Percentiles rank a stretch among this genome's conserved stretches.
Conservation (phyloP, 2,888 invertebrate genomes). For the Idaea straminata region DNA sequence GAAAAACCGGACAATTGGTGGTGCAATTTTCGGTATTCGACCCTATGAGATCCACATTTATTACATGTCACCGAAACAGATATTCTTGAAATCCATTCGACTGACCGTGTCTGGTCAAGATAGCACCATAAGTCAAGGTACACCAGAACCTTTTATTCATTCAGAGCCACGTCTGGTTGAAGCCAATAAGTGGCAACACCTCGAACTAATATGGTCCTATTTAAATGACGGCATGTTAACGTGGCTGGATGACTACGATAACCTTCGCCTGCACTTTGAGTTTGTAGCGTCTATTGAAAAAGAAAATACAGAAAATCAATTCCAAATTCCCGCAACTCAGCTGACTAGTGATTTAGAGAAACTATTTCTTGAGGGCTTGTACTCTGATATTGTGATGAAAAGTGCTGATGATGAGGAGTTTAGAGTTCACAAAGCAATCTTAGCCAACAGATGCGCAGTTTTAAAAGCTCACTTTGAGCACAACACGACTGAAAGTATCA, state of each 20-base stretch:
- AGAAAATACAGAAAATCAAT: neutral
- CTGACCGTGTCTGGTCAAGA: neutral
- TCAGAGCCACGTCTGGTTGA: neutral
- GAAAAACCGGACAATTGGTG: neutral
- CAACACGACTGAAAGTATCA: neutral
- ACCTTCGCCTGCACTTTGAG: neutral
- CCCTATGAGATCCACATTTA: neutral
- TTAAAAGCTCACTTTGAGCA: slow-evolving; percentile 10
- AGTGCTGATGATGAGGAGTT: slow-evolving; percentile 7
- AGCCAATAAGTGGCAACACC: neutral
- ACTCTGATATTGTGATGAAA: slow-evolving; percentile 8
- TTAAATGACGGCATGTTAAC: too few relatives aligned
- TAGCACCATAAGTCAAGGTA: too few relatives aligned
- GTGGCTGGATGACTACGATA: too few relatives aligned
- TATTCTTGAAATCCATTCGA: neutral
- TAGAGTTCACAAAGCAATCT: slow-evolving; percentile 5
- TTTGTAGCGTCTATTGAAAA: neutral
- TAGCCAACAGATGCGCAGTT: slow-evolving; percentile 6
- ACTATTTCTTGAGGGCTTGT: neutral
- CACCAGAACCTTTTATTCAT: too few relatives aligned
- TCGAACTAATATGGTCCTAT: neutral
- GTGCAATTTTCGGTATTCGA: neutral
- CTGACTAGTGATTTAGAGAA: neutral
- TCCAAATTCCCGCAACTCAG: neutral
- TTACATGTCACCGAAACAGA: neutral